Base-by-base conservation (phyloP, 2,113 vertebrate genomes). In the Poeciliopsis turrubarensis region DNA sequence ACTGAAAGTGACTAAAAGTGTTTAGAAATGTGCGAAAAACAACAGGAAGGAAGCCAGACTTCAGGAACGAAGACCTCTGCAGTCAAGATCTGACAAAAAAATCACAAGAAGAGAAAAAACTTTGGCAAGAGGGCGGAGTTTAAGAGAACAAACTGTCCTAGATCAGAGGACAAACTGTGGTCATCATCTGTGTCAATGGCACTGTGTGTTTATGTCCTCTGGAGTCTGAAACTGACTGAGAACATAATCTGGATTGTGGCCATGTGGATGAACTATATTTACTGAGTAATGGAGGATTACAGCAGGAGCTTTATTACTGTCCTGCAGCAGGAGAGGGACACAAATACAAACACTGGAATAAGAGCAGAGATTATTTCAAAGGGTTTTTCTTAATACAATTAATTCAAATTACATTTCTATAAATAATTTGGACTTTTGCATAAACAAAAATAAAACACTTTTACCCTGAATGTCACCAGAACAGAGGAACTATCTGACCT, bases 81-180 rank as follows among this genome's bases (percentile, higher is more conserved):
- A 30, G 27, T 30, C 15, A 29, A 62, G 5, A 62, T 19, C 60
- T 0, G 29, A 62, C 22, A 37, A 31, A 31, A 31, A 57, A 57
- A 3, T 11, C 14, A 37, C 25, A 61, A 26, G 6, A 9, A 72
- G 5, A 72, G 25, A 9, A 9, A 25, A 19, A 30, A 7, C 63
- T 1, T 61, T 63, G 74, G 11, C 72, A 69, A 63, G n/a, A 14
- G 54, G 72, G 77, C 32, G 83, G 78, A 81, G 78, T 51, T 29
- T 44, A 25, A 76, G 22, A 61, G 78, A 57, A 86, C 81, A 68
- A 1, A 0, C 0, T 67, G 83, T 80, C 57, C 72, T 57, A 6
- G 31, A 31, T 70, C 67, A 72, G 39, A 51, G 65, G 70, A 64
- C 68, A 75, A 26, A 15, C 47, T 34, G 47, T 60, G 57, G 17